Conservation (phyloP, 2,113 vertebrate genomes). For the Nothobranchius furzeri region DNA sequence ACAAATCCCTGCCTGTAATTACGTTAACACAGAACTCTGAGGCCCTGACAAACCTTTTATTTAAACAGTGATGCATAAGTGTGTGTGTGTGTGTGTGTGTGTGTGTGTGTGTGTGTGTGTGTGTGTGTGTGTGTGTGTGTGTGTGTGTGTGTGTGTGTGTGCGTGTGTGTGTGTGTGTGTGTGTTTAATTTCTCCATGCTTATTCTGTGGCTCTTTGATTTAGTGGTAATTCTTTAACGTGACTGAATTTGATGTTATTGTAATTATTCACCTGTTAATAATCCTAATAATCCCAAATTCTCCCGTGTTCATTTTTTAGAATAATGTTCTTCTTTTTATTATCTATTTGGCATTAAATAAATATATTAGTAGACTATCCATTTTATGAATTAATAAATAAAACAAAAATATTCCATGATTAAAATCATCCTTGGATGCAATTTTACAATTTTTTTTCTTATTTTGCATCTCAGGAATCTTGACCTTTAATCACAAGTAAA, state of each 20-base stretch:
- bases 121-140: not conserved
- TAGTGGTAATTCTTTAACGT: not conserved
- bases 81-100: not conserved
- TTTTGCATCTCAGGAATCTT: too few relatives aligned
- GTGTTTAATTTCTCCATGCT: not conserved
- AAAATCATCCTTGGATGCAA: not conserved
- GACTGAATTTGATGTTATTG: not conserved
- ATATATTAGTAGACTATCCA: too few relatives aligned
- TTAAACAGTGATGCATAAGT: not conserved
- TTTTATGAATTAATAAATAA: not conserved
- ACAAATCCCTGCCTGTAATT: constrained; percentile 22
- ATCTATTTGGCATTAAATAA: too few relatives aligned
- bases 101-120: too few relatives aligned
- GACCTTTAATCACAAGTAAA: too few relatives aligned
- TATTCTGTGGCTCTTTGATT: not conserved
- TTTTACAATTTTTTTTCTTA: not conserved
- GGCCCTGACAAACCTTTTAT: not conserved
- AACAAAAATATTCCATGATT: not conserved
- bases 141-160: not conserved
- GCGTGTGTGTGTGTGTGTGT: not conserved
- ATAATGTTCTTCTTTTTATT: not conserved
- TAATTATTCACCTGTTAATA: not conserved
- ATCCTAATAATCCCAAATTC: not conserved
- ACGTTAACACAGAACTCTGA: constrained; percentile 9
- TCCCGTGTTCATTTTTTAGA: not conserved